Conservation (phyloP, 2,888 invertebrate species). For the Linyphia triangularis region DNA sequence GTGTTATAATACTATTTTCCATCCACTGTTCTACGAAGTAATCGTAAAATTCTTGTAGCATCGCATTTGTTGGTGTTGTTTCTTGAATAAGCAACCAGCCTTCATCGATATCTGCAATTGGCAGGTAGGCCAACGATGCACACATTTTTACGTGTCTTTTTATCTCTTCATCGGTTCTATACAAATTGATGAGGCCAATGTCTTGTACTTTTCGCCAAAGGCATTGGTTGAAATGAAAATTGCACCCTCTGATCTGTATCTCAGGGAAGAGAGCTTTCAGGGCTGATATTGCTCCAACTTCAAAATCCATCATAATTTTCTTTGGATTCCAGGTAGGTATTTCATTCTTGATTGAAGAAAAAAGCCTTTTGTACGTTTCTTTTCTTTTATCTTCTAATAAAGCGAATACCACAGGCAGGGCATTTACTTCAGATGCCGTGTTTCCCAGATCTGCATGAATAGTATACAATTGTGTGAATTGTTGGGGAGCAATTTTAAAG, state of each 20-base stretch:
- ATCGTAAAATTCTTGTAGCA: neutral
- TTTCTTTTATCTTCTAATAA: neutral
- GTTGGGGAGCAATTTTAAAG: neutral
- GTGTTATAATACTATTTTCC: neutral
- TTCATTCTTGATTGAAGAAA: neutral
- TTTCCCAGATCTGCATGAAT: neutral
- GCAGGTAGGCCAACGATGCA: neutral
- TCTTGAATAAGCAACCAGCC: neutral
- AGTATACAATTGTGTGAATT: conserved; percentile 8
- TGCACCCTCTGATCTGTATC: neutral
- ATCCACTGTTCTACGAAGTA: conserved; percentile 3
- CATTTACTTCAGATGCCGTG: neutral
- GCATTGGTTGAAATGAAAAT: conserved; percentile 33
- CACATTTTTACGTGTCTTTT: neutral
- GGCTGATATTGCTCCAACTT: neutral
- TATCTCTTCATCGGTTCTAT: neutral
- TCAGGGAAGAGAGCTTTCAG: neutral
- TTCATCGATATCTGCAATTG: neutral
- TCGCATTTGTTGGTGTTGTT: neutral
- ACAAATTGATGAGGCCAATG: neutral
- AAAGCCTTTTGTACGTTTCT: neutral
- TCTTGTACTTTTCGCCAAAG: neutral
- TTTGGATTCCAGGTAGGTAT: neutral
- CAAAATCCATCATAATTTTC: neutral
- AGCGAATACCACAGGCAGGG: neutral